These are phyloP conservation scores for Brachionus paranguensis DNA, from an alignment of 1,140 invertebrate genomes.

Conservation along the genomic window DNA sequence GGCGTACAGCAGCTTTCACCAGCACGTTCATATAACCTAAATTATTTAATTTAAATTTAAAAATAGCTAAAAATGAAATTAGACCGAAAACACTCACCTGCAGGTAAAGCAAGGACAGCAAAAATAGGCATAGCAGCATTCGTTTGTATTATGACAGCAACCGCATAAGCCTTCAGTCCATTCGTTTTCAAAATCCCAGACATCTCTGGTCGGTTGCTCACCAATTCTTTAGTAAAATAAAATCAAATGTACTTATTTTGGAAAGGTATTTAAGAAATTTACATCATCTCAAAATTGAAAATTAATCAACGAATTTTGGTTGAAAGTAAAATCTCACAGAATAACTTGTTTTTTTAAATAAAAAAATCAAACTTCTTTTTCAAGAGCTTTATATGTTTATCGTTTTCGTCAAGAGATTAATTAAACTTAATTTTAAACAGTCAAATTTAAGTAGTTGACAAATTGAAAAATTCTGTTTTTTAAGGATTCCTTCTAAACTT, in stretches of 20 bases:
- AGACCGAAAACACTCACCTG: not conserved
- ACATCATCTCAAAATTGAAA: not conserved
- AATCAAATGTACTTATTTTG: not conserved
- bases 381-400: not conserved
- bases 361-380: not conserved
- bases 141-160: not conserved
- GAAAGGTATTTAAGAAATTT: not conserved
- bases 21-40: not conserved
- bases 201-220: conserved; percentile 14
- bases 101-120: conserved; percentile 30
- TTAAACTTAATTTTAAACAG: not conserved
- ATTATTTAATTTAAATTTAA: not conserved
- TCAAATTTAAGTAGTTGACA: not conserved
- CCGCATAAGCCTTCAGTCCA: conserved; percentile 35
- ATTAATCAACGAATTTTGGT: not conserved
- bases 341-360: not conserved
- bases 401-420: not conserved
- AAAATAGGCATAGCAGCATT: conserved; percentile 28
- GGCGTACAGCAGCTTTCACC: conserved; percentile 38
- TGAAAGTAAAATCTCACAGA: not conserved
- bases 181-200: conserved; percentile 40
- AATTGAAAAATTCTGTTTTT: not conserved
- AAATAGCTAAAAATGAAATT: not conserved
- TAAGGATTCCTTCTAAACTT: not conserved
- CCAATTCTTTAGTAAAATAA: not conserved